Evolutionary conservation across 2,113 vertebrate species (phyloP).

Genomic region (Channa argus): DNA sequence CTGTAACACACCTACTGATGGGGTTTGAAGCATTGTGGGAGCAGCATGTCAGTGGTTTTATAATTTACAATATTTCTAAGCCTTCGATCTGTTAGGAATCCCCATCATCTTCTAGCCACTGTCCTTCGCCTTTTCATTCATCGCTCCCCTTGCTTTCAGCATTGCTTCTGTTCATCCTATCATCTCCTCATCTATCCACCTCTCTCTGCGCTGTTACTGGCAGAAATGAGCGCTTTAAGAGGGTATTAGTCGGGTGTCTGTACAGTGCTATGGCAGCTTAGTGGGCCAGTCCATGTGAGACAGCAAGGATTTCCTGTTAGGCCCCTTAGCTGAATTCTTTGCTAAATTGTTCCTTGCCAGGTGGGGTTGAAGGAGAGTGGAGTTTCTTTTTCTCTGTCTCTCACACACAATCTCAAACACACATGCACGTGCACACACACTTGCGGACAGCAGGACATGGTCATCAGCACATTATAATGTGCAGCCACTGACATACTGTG

Average conservation of each 20-base stretch:
- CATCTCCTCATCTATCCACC: slow-evolving; percentile 40
- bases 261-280: slow-evolving; percentile 73
- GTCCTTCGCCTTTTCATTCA: slow-evolving; percentile 14
- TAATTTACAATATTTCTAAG: slow-evolving; percentile 2
- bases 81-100: slow-evolving; percentile 21
- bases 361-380: slow-evolving; percentile 53
- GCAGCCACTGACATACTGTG: slow-evolving; percentile 20
- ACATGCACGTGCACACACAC: slow-evolving; percentile 5
- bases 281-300: slow-evolving; percentile 72
- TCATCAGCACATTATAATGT: slow-evolving; percentile 31
- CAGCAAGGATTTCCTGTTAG: slow-evolving; percentile 80
- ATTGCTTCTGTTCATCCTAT: slow-evolving; percentile 30
- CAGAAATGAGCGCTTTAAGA: slow-evolving; percentile 63
- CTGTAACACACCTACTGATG: slow-evolving; percentile 25
- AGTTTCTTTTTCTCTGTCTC: slow-evolving; percentile 27
- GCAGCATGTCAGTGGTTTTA: slow-evolving; percentile 10
- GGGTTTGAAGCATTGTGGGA: slow-evolving; percentile 3
- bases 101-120: background rate
- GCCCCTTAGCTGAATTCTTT: slow-evolving; percentile 72
- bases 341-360: slow-evolving; percentile 75
- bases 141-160: background rate
- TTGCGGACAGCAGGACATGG: slow-evolving; percentile 2
- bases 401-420: slow-evolving; percentile 21
- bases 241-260: slow-evolving; percentile 67
- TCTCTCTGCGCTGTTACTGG: slow-evolving; percentile 31